Conservation (phyloP, 2,888 invertebrate genomes). For the Idaea dimidiata region DNA sequence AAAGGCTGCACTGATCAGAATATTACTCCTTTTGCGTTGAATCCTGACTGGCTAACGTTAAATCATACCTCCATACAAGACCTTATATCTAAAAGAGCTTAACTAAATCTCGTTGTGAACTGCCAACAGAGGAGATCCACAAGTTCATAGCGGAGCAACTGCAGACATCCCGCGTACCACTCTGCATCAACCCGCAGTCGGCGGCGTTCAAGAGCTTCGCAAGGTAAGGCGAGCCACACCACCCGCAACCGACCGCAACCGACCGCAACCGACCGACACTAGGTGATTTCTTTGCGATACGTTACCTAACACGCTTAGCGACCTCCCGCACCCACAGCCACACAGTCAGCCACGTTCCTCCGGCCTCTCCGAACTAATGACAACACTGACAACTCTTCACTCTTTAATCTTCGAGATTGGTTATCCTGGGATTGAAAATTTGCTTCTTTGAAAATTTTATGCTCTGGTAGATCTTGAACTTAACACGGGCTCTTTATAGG, state of each 20-base stretch:
- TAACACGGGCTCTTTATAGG: no score
- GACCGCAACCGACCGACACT: slow-evolving; percentile 76
- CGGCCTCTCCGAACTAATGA: slow-evolving; percentile 21
- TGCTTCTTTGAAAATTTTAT: no score
- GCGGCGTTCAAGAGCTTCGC: slow-evolving; percentile 99
- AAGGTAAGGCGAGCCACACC: slow-evolving; percentile 89
- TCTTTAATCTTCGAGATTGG: slow-evolving; percentile 2
- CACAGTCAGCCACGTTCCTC: slow-evolving; percentile 30
- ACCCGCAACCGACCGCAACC: slow-evolving; percentile 61
- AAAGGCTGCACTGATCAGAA: no score
- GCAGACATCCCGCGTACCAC: slow-evolving; percentile 96
- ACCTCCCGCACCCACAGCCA: slow-evolving; percentile 74
- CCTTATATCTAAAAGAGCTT: background rate
- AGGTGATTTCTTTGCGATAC: slow-evolving; percentile 81
- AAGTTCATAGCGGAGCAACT: slow-evolving; percentile 98
- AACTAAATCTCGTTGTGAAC: slow-evolving; percentile 6
- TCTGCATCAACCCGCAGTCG: slow-evolving; percentile 99
- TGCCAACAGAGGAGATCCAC: slow-evolving; percentile 95
- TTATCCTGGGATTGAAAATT: no score
- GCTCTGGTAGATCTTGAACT: no score
- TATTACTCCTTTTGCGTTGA: no score
- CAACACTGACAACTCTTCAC: slow-evolving; percentile 27
- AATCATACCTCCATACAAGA: no score
- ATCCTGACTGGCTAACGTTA: no score
- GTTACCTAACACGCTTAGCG: slow-evolving; percentile 63